Evolutionary conservation across 2,113 vertebrate species (phyloP).

Genomic region (Sinocyclocheilus grahami): DNA sequence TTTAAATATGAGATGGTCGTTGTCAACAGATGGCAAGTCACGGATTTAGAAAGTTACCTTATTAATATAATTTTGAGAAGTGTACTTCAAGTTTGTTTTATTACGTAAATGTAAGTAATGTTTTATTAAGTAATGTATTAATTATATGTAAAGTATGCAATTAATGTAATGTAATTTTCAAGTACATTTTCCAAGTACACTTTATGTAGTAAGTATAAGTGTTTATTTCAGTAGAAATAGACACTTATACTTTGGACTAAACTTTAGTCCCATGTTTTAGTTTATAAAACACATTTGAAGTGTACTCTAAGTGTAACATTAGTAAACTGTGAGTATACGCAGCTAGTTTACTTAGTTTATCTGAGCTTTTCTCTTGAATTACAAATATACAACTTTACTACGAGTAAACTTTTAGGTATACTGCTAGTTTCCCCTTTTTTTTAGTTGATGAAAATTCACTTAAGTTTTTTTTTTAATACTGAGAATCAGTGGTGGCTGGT

Average conservation of each 20-base stretch:
- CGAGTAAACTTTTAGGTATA: neutral
- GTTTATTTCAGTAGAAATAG: neutral
- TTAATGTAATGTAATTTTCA: too few relatives aligned
- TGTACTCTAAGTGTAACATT: neutral
- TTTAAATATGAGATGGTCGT: neutral
- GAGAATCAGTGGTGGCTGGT: too few relatives aligned
- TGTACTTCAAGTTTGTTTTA: neutral
- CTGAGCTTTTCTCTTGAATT: neutral
- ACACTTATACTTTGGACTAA: neutral
- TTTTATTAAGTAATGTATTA: neutral
- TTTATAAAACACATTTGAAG: neutral
- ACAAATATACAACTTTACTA: neutral
- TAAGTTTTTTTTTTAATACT: too few relatives aligned
- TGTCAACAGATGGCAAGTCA: neutral
- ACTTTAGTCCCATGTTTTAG: neutral
- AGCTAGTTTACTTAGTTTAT: neutral
- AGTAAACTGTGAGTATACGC: neutral
- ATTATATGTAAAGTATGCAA: too few relatives aligned
- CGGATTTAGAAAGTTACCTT: neutral
- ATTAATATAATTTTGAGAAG: neutral
- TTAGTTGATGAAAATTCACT: neutral
- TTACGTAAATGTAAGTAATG: neutral
- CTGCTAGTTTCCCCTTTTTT: neutral
- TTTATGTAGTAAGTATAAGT: neutral
- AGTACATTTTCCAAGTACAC: too few relatives aligned